Percentiles rank a stretch among this genome's conserved stretches.
Conservation (phyloP, 2,113 vertebrate genomes). For the Amazona guildingii region DNA sequence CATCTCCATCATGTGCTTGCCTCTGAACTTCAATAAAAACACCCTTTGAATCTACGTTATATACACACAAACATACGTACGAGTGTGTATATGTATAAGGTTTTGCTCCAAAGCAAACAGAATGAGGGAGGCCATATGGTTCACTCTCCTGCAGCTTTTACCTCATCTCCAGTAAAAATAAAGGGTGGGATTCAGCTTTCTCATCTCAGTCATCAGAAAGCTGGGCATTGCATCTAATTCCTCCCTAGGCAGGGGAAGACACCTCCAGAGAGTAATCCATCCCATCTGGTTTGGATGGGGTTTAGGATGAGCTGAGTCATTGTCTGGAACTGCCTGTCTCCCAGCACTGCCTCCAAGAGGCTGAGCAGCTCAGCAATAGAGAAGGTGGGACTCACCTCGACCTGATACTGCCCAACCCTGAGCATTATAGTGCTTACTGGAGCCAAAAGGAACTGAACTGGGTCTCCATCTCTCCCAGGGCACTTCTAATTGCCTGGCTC, state of each 20-base stretch:
- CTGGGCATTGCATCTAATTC: neutral
- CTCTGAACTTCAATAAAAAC: neutral
- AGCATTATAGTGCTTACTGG: neutral
- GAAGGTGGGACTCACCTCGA: neutral
- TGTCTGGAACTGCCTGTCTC: neutral
- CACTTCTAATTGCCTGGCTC: neutral
- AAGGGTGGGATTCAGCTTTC: constrained; percentile 19
- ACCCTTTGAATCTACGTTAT: neutral
- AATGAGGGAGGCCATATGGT: neutral
- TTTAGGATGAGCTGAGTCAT: constrained; percentile 12
- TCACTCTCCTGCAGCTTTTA: neutral
- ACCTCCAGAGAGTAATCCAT: neutral
- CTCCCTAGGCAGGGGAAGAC: neutral
- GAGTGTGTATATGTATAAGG: neutral
- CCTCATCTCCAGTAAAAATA: neutral
- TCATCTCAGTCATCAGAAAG: neutral
- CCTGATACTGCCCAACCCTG: neutral
- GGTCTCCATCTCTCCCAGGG: neutral
- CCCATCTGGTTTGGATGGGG: constrained; percentile 9
- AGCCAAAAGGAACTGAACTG: neutral
- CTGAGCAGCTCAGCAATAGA: neutral
- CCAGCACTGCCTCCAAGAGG: neutral
- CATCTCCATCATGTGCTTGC: neutral
- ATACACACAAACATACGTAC: neutral
- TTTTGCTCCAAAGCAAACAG: constrained; percentile 39